phyloP scores from a whole-genome alignment of 1,140 invertebrate species.

The Panagrolaimus sp. region DNA sequence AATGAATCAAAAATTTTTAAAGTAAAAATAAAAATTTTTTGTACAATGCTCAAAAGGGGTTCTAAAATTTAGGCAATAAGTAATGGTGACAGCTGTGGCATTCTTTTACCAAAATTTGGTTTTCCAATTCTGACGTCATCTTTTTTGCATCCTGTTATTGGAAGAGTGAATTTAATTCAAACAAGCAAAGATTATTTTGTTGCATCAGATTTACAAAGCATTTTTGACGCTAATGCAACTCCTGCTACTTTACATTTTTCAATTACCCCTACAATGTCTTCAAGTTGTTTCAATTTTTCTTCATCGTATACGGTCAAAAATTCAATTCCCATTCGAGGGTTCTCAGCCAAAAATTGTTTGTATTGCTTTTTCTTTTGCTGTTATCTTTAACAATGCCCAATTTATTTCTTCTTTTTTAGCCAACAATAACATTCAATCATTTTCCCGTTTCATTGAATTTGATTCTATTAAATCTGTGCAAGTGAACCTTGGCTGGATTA shows the following conservation, averaged over 20 bases:
- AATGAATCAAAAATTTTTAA: no score
- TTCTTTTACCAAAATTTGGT: no score
- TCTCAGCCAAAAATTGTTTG: background rate
- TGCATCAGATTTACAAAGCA: constrained; percentile 6
- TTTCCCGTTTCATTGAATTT: background rate
- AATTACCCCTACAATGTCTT: background rate
- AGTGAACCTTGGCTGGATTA: constrained; percentile 2
- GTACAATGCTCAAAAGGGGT: no score
- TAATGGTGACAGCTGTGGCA: no score
- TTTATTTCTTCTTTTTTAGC: background rate
- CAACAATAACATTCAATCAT: background rate
- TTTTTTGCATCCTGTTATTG: background rate
- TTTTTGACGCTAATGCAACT: background rate
- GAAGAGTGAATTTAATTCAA: background rate
- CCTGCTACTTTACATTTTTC: background rate
- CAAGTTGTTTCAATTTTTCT: background rate
- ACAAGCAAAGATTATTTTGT: background rate
- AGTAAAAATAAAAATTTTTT: no score
- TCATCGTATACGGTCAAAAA: background rate
- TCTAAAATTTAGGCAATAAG: no score
- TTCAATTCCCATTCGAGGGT: background rate
- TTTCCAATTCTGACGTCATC: background rate
- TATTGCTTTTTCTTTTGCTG: no score
- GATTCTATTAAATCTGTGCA: background rate
- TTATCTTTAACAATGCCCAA: no score